A percentile compares a stretch with the other conserved stretches of the same genome.
Evolutionary conservation across 2,797 vertebrate species (phyloP).

Genomic region (Eupleurogrammus muticus): DNA sequence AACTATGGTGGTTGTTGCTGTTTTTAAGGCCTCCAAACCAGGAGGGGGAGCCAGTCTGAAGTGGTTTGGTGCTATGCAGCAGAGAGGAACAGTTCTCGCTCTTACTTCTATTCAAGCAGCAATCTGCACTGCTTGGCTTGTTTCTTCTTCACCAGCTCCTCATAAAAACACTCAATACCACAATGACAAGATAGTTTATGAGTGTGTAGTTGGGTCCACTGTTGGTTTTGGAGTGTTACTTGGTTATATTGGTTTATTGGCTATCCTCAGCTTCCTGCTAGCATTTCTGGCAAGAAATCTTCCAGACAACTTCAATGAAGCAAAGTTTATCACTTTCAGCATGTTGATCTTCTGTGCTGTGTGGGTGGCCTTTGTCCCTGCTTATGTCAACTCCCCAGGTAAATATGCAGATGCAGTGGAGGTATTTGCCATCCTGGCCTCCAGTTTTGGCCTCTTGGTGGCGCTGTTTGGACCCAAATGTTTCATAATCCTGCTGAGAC

Average conservation of each 20-base stretch:
- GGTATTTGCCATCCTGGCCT: conserved; percentile 77
- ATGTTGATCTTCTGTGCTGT: conserved; percentile 75
- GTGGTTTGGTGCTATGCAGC: conserved; percentile 74
- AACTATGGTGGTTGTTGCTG: conserved; percentile 75
- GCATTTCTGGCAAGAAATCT: conserved; percentile 75
- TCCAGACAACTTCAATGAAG: conserved; percentile 74
- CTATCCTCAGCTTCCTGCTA: conserved; percentile 64
- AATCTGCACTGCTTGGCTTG: conserved; percentile 55
- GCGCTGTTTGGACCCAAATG: conserved; percentile 77
- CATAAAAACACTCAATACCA: conserved; percentile 74
- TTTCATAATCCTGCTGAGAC: conserved; percentile 64
- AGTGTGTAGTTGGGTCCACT: conserved; percentile 72
- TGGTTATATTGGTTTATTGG: conserved; percentile 75
- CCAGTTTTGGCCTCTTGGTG: conserved; percentile 73
- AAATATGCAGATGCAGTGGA: conserved; percentile 81
- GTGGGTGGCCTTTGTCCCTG: conserved; percentile 74
- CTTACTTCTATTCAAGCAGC: conserved; percentile 61
- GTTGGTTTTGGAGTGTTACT: conserved; percentile 66
- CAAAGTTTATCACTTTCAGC: conserved; percentile 75
- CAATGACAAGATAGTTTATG: conserved; percentile 73
- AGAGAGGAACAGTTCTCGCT: conserved; percentile 72
- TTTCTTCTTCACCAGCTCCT: conserved; percentile 64
- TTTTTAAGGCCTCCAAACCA: conserved; percentile 68
- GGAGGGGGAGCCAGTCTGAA: conserved; percentile 61
- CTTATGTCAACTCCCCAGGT: conserved; percentile 80